Percentiles rank a stretch among this genome's conserved stretches.
phyloP scores from a whole-genome alignment of 2,797 vertebrate genomes.

The Notolepis coatsorum region DNA sequence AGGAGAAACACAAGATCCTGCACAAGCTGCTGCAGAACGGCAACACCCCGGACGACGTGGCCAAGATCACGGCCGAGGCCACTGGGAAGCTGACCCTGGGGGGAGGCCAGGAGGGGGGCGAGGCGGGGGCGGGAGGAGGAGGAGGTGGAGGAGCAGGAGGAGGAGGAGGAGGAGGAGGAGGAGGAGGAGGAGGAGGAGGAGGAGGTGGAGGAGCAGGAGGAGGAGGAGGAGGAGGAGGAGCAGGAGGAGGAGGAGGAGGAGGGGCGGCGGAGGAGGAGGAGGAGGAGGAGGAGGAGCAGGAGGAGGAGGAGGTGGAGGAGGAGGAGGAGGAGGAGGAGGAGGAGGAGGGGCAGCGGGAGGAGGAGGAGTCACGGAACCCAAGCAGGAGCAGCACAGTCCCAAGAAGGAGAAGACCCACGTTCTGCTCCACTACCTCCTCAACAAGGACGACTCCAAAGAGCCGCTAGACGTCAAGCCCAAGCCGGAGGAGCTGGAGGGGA shows the following conservation, averaged over 20 bases:
- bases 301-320: slow-evolving; percentile 16
- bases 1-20: slow-evolving; percentile 97
- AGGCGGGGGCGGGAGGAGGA: slow-evolving; percentile 65
- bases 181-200: slow-evolving; percentile 70
- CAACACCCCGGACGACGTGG: slow-evolving; percentile 96
- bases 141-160: slow-evolving; percentile 44
- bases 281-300: slow-evolving; percentile 59
- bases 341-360: slow-evolving; percentile 67
- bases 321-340: slow-evolving; percentile 71
- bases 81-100: slow-evolving; percentile 89
- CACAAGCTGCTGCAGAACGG: slow-evolving; percentile 97
- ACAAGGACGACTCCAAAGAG: slow-evolving; percentile 95
- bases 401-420: slow-evolving; percentile 96
- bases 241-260: slow-evolving; percentile 65
- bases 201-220: slow-evolving; percentile 80
- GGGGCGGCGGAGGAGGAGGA: slow-evolving; percentile 66
- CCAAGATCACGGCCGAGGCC: slow-evolving; percentile 96
- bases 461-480: slow-evolving; percentile 88
- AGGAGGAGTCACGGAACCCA: slow-evolving; percentile 72
- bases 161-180: no score
- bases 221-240: no score
- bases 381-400: slow-evolving; percentile 96
- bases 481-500: slow-evolving; percentile 85
- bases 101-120: slow-evolving; percentile 63
- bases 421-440: slow-evolving; percentile 94